Evolutionary conservation across 2,888 invertebrate genomes (phyloP).

Genomic region (Antheraea assamensis): DNA sequence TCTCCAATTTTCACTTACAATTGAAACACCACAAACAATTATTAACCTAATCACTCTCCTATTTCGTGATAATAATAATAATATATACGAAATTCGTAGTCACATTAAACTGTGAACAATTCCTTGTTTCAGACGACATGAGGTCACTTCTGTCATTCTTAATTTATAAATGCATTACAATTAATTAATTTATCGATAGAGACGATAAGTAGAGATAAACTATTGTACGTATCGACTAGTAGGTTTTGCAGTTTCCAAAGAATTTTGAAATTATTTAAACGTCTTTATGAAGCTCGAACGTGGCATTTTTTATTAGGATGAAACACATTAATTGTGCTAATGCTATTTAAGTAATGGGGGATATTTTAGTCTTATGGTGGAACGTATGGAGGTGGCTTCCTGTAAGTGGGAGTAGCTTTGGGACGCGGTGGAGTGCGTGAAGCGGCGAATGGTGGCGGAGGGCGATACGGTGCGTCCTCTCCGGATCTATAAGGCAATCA

Average conservation of each 20-base stretch:
- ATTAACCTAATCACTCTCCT: constrained; percentile 29
- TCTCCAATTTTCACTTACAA: constrained; percentile 59
- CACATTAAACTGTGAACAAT: constrained; percentile 72
- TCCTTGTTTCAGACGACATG: constrained; percentile 51
- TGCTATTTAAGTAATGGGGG: constrained; percentile 10
- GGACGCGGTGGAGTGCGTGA: constrained; percentile 90
- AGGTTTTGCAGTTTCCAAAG: neutral
- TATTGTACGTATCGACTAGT: constrained; percentile 9
- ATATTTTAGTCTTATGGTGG: constrained; percentile 89
- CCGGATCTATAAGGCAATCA: constrained; percentile 45
- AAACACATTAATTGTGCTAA: constrained; percentile 5
- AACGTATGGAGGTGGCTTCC: constrained; percentile 98
- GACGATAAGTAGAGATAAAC: constrained; percentile 18
- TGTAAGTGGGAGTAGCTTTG: constrained; percentile 94
- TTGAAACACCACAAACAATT: constrained; percentile 49
- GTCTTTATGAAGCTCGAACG: constrained; percentile 8
- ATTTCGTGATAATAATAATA: constrained; percentile 27
- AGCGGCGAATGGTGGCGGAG: constrained; percentile 92
- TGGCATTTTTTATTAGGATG: constrained; percentile 1
- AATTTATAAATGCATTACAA: constrained; percentile 54
- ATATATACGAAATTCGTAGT: constrained; percentile 67
- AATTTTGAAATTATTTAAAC: neutral
- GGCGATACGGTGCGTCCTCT: constrained; percentile 91
- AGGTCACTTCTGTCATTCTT: constrained; percentile 38
- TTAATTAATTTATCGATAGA: neutral